Evolutionary conservation across 2,888 invertebrate genomes (phyloP).

Genomic region (Sycophila texana): DNA sequence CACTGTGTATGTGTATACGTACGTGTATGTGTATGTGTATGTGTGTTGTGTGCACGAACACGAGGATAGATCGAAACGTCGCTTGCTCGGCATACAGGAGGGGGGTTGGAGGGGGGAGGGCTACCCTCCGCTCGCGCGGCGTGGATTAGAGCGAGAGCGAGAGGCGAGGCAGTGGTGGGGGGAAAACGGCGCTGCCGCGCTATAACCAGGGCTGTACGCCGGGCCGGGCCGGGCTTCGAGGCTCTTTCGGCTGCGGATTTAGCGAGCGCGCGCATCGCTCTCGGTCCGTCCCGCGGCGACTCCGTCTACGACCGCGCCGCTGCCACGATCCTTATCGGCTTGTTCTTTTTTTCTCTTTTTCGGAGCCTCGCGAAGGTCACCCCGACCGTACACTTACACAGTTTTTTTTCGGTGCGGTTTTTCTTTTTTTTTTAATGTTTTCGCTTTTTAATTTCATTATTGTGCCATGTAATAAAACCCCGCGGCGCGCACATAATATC

Average conservation of each 20-base stretch:
- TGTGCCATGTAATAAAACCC: no score
- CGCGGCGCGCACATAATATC: no score
- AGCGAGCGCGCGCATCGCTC: not conserved
- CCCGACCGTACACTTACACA: no score
- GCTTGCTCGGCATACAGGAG: not conserved
- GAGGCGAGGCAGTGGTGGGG: conserved; percentile 59
- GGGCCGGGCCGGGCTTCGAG: not conserved
- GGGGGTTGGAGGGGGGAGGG: not conserved
- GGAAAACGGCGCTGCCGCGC: conserved; percentile 51
- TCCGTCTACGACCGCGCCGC: no score
- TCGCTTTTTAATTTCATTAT: no score
- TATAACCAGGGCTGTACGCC: conserved; percentile 13
- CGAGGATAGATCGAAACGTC: not conserved
- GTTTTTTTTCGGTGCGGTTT: no score
- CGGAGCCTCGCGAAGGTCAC: no score
- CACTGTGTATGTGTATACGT: not conserved
- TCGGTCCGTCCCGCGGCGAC: no score
- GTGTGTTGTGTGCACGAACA: not conserved
- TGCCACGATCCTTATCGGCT: no score
- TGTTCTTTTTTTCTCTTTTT: no score
- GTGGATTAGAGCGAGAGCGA: conserved; percentile 58
- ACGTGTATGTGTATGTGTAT: not conserved
- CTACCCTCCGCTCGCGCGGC: conserved; percentile 8
- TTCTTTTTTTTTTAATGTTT: no score
- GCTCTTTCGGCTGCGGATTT: not conserved